These are phyloP conservation scores for Echiichthys vipera DNA, from an alignment of 2,797 vertebrate species.

Conservation along the genomic window DNA sequence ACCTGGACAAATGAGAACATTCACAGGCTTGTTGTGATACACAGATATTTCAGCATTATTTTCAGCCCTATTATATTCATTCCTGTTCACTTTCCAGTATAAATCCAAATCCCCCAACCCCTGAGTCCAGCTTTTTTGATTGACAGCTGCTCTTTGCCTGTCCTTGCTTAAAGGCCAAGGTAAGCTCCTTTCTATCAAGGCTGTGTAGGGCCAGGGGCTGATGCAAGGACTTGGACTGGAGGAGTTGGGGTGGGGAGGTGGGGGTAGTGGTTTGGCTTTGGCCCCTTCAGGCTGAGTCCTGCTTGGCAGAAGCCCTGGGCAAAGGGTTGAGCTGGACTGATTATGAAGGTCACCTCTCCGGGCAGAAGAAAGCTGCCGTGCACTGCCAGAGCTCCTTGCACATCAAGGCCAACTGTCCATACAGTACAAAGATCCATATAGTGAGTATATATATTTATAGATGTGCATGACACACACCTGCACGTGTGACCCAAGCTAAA, in stretches of 20 bases:
- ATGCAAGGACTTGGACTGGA: conserved; percentile 23
- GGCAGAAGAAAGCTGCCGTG: conserved; percentile 31
- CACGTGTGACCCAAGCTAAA: conserved; percentile 3
- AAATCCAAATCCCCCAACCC: conserved; percentile 12
- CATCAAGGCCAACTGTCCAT: conserved; percentile 33
- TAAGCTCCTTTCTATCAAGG: conserved; percentile 56
- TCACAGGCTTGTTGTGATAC: background rate
- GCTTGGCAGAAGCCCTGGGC: conserved; percentile 63
- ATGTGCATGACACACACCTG: background rate
- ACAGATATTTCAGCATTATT: conserved; percentile 12
- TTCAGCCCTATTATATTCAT: conserved; percentile 1
- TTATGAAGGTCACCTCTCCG: conserved; percentile 71
- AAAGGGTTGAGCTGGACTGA: conserved; percentile 58
- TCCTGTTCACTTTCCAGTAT: conserved; percentile 6
- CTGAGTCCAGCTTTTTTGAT: conserved; percentile 39
- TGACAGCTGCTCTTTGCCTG: conserved; percentile 65
- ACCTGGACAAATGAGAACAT: too few species aligned
- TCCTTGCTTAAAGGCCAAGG: conserved; percentile 69
- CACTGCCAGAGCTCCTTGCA: conserved; percentile 32
- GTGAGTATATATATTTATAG: too few species aligned
- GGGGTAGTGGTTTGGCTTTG: conserved; percentile 29
- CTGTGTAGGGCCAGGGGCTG: conserved; percentile 27
- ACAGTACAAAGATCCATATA: conserved; percentile 1
- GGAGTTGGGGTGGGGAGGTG: background rate
- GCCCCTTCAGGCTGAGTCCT: conserved; percentile 43